These are phyloP conservation scores for Lipophrys pholis DNA, from an alignment of 2,113 vertebrate species.

Conservation along the genomic window DNA sequence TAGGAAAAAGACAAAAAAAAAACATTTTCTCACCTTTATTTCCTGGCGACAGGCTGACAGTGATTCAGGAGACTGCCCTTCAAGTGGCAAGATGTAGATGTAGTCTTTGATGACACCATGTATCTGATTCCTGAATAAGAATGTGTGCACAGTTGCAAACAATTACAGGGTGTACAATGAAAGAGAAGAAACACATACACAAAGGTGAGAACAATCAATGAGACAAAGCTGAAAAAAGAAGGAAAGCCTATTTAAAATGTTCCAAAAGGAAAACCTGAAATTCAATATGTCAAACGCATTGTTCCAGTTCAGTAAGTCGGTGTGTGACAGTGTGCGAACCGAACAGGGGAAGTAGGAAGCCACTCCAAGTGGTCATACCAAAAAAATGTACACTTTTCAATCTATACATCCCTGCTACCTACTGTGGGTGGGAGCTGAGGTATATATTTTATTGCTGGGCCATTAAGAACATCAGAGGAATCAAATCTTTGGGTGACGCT, in stretches of 20 bases:
- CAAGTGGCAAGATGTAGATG: slow-evolving; percentile 19
- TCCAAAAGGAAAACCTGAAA: slow-evolving; percentile 19
- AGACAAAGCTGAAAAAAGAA: slow-evolving; percentile 7
- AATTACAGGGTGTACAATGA: neutral
- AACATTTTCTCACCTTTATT: neutral
- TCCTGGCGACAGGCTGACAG: neutral
- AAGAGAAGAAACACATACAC: neutral
- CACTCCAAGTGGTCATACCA: slow-evolving; percentile 10
- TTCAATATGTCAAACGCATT: slow-evolving; percentile 35
- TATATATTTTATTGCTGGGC: slow-evolving; percentile 10
- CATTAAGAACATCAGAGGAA: slow-evolving; percentile 29
- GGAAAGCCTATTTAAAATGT: neutral
- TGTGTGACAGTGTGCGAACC: slow-evolving; percentile 12
- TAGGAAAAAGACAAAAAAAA: slow-evolving; percentile 13
- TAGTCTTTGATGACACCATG: slow-evolving; percentile 22
- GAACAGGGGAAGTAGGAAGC: slow-evolving; percentile 10
- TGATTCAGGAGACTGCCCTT: slow-evolving; percentile 31
- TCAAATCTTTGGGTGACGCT: slow-evolving; percentile 14
- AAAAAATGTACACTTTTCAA: slow-evolving; percentile 5
- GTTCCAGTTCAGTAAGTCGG: slow-evolving; percentile 26
- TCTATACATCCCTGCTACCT: neutral
- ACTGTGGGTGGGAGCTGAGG: neutral
- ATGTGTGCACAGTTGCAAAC: slow-evolving; percentile 2
- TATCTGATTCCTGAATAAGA: slow-evolving; percentile 25
- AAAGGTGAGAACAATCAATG: slow-evolving; percentile 11